A percentile compares a stretch with the other conserved stretches of the same genome.
These are phyloP conservation scores for Harlomillsia oculata DNA, from an alignment of 1,140 invertebrate species.

Conservation along the genomic window DNA sequence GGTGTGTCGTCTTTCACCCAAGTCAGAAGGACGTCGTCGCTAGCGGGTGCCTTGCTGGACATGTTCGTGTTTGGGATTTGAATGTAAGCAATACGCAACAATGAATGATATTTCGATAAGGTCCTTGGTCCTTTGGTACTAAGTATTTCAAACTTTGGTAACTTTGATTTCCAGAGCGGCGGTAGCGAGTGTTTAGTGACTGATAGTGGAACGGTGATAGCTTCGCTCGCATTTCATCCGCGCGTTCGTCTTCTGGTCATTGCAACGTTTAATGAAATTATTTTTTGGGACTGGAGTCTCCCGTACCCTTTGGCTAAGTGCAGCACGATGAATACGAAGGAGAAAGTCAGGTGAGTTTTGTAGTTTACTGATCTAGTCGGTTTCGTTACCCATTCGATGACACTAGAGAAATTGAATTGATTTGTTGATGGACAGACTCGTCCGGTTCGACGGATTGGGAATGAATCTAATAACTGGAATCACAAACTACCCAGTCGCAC, in stretches of 20 bases:
- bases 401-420: too few species aligned
- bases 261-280: slow-evolving; percentile 71
- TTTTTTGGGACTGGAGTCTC: slow-evolving; percentile 83
- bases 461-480: slow-evolving; percentile 77
- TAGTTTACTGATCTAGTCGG: neutral
- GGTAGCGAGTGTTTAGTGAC: slow-evolving; percentile 74
- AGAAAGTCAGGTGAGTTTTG: slow-evolving; percentile 61
- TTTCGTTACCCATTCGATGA: neutral
- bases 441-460: slow-evolving; percentile 72
- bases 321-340: slow-evolving; percentile 56
- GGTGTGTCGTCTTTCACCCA: slow-evolving; percentile 84
- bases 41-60: slow-evolving; percentile 77
- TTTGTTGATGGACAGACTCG: slow-evolving; percentile 54
- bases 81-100: slow-evolving; percentile 59
- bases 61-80: slow-evolving; percentile 84
- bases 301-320: slow-evolving; percentile 60
- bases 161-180: slow-evolving; percentile 54
- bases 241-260: slow-evolving; percentile 70
- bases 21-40: slow-evolving; percentile 71
- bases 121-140: slow-evolving; percentile 9
- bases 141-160: too few species aligned
- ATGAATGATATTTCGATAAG: neutral
- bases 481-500: slow-evolving; percentile 55
- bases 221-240: slow-evolving; percentile 79
- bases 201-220: slow-evolving; percentile 60